These are phyloP conservation scores for Sebastes taczanowskii DNA, from an alignment of 2,797 vertebrate genomes.

Conservation along the genomic window DNA sequence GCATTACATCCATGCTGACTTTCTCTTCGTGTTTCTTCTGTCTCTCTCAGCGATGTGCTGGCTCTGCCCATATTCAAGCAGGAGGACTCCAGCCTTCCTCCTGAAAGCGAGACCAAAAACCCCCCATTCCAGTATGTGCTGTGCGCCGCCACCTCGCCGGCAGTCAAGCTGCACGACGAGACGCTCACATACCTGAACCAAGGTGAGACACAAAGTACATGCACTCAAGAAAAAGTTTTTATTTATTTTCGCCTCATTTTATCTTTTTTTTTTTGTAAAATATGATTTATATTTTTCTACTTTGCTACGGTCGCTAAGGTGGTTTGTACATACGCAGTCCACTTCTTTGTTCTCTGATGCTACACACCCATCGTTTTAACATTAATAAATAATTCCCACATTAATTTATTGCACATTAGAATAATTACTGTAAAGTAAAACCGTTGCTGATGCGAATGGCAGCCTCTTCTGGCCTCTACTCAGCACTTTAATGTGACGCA, in stretches of 20 bases:
- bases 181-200: slow-evolving; percentile 98
- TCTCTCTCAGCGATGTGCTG: slow-evolving; percentile 90
- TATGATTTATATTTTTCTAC: neutral
- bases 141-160: slow-evolving; percentile 94
- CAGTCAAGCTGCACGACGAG: slow-evolving; percentile 95
- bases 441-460: neutral
- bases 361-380: neutral
- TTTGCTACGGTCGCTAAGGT: neutral
- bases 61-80: slow-evolving; percentile 98
- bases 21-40: neutral
- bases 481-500: neutral
- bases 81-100: slow-evolving; percentile 92
- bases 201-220: slow-evolving; percentile 77
- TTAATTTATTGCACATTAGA: slow-evolving; percentile 23
- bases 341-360: neutral
- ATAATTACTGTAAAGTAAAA: slow-evolving; percentile 26
- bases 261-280: neutral
- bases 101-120: slow-evolving; percentile 91
- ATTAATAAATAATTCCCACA: slow-evolving; percentile 13
- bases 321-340: neutral
- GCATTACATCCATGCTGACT: neutral
- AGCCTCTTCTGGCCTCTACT: neutral
- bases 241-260: neutral
- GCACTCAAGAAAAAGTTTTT: neutral
- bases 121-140: slow-evolving; percentile 97